Conservation (phyloP, 35 echinoderm and acorn worm genomes). For the Holothuria glaberrima region DNA sequence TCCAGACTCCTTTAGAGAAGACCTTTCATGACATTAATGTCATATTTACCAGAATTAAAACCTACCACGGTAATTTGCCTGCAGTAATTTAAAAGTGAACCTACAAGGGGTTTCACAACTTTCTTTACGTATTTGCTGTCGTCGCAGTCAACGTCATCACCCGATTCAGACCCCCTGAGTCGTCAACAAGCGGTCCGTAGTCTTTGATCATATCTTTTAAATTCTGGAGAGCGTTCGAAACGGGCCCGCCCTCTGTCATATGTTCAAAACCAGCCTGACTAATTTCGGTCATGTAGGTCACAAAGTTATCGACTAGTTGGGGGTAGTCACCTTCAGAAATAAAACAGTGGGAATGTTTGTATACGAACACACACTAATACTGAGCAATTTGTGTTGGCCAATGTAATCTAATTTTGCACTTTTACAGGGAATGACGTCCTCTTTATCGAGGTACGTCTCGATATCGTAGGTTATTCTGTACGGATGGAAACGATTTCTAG, state of each 20-base stretch:
- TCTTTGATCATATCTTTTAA: slow-evolving; percentile 23
- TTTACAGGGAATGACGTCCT: not conserved
- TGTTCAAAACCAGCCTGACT: not conserved
- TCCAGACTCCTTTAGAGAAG: slow-evolving; percentile 21
- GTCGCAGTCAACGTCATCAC: not conserved
- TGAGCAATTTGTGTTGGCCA: slow-evolving; percentile 10
- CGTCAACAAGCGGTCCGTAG: not conserved
- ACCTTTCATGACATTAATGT: slow-evolving; percentile 58
- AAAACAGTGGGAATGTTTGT: slow-evolving; percentile 4
- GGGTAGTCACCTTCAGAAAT: slow-evolving; percentile 17
- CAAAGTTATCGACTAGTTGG: slow-evolving; percentile 21
- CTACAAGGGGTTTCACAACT: not conserved
- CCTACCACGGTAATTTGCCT: slow-evolving; percentile 57
- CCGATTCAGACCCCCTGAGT: not conserved
- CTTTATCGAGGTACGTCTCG: slow-evolving; percentile 10
- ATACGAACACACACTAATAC: slow-evolving; percentile 8
- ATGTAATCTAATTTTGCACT: not conserved
- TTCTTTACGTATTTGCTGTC: not conserved
- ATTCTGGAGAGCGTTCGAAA: not conserved
- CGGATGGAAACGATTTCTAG: not conserved
- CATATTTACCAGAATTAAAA: slow-evolving; percentile 65
- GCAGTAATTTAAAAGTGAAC: slow-evolving; percentile 16
- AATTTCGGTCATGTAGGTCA: not conserved
- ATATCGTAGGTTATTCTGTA: slow-evolving; percentile 28
- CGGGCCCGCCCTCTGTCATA: not conserved